Evolutionary conservation across 2,797 vertebrate species (phyloP).

Genomic region (Enteromius trimaculatus): DNA sequence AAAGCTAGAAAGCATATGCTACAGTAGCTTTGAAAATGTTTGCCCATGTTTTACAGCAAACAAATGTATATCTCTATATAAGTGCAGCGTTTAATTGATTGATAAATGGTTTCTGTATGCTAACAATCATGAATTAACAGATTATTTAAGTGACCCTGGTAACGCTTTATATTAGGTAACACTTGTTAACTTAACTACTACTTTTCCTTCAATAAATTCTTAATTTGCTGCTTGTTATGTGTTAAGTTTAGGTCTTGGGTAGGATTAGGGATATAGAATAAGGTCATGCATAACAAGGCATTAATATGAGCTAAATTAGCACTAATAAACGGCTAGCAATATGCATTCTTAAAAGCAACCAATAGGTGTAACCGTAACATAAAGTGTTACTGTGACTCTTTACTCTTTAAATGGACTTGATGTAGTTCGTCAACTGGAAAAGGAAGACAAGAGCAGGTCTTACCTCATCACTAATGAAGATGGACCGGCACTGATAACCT

Average conservation of each 20-base stretch:
- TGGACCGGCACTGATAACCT: slow-evolving; percentile 16
- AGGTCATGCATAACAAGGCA: too few species aligned
- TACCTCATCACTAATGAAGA: slow-evolving; percentile 28
- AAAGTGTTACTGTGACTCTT: neutral
- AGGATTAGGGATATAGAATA: too few species aligned
- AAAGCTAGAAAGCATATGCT: too few species aligned
- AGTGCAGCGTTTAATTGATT: neutral
- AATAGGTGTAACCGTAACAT: too few species aligned
- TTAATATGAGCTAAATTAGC: too few species aligned
- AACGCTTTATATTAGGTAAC: too few species aligned
- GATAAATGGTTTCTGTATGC: neutral
- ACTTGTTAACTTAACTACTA: too few species aligned
- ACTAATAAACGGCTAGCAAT: too few species aligned
- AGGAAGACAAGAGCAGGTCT: slow-evolving; percentile 28
- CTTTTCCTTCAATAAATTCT: too few species aligned
- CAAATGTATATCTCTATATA: neutral
- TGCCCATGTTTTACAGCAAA: neutral
- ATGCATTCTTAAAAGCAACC: too few species aligned
- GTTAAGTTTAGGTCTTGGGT: too few species aligned
- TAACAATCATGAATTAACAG: neutral
- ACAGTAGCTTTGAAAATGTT: neutral
- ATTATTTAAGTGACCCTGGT: neutral
- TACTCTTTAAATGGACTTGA: neutral
- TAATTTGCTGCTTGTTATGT: too few species aligned
- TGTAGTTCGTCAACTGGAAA: slow-evolving; percentile 12